Conservation (phyloP, 92 coral and sea anemone genomes). For the Ricordea florida region DNA sequence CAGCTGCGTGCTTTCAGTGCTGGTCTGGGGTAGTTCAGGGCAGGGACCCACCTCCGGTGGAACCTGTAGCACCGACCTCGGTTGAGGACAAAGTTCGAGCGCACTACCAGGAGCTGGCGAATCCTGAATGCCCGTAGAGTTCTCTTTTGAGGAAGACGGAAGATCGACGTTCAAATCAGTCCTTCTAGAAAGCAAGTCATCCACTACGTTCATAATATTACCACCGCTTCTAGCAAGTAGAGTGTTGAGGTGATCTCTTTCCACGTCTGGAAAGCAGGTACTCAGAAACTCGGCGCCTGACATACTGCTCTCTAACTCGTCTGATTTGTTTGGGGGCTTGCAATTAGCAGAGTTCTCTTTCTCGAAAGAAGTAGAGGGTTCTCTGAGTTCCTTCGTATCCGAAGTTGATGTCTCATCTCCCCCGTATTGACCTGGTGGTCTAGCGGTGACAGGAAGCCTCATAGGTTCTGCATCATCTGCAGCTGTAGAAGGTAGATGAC, state of each 20-base stretch:
- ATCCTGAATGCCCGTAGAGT: not conserved
- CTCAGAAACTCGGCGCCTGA: conserved; percentile 65
- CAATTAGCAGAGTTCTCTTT: not conserved
- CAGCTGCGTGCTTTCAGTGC: no score
- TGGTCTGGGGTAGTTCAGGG: no score
- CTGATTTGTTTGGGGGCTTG: not conserved
- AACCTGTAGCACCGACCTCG: no score
- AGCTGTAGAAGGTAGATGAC: no score
- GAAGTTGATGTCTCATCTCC: no score
- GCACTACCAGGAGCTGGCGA: not conserved
- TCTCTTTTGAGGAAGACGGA: not conserved
- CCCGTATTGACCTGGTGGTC: no score
- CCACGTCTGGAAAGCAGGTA: conserved; percentile 81
- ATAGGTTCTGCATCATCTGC: no score
- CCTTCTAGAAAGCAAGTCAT: conserved; percentile 47
- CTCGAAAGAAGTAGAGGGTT: no score
- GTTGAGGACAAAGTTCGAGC: no score
- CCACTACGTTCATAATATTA: conserved; percentile 65
- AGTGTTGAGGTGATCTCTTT: conserved; percentile 9
- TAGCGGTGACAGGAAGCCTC: no score
- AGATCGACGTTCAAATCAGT: not conserved
- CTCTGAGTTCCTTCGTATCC: no score
- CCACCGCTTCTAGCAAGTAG: conserved; percentile 40
- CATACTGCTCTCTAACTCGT: conserved; percentile 4
- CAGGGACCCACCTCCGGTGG: no score